Base-by-base conservation (phyloP, 2,888 invertebrate genomes). In the Gastrophysa polygoni region DNA sequence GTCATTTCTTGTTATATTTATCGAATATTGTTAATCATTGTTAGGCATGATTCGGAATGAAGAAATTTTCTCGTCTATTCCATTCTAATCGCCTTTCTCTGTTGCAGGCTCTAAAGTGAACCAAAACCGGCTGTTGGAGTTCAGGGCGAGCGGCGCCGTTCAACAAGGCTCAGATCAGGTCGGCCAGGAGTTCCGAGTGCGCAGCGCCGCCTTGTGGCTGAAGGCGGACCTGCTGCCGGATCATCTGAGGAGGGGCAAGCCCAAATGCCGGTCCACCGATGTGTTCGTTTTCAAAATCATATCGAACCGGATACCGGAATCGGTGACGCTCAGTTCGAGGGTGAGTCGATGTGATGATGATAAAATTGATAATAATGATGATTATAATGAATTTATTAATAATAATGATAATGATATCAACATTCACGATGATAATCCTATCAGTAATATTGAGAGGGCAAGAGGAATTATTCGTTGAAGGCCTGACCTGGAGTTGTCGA, bases 81-180 rank as follows among this genome's bases (percentile, higher is more conserved):
- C 24, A 24, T 24, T n/a, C n/a, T 16, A 29, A 50, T 29, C 32
- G 8, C 2, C 32, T 10, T 8, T 8, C 11, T 32, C 11, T 77
- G 77, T 79, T 82, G 29, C 85, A 95, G 95, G 95, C 75, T 88
- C 89, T 73, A 88, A 89, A 76, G 85, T 93, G 75, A 94, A 94
- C 79, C 91, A 92, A 55, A 94, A 95, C 81, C 89, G 91, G 61
- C 84, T 95, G 73, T 86, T 95, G 73, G 93, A 95, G 81, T 95
- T 95, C 83, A 88, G 91, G 59, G 88, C 91, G 76, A 87, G 88
- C 68, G 85, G 85, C 21, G 38, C 6, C 14, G 38, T 38, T 38
- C 38, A 38, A n/a, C 61, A 57, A 70, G 88, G 88, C 61, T 73
- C 75, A 11, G 75, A 77, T 43, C 77, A 75, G 73, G 82, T 83